Percentiles rank a stretch among this genome's conserved stretches.
Evolutionary conservation across 2,797 vertebrate genomes (phyloP).

Genomic region (Pangasius krempfi): DNA sequence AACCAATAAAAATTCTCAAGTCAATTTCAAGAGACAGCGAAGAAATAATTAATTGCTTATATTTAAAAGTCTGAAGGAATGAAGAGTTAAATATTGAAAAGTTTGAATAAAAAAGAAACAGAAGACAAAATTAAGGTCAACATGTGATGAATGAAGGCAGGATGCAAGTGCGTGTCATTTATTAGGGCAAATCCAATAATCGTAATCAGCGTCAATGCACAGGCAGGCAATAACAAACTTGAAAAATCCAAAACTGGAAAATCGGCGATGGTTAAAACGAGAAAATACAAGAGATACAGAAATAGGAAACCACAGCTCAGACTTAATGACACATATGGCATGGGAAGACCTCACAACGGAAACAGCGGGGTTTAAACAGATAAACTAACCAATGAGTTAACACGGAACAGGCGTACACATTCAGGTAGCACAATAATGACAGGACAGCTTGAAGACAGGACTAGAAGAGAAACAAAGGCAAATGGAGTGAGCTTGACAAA

Average conservation of each 20-base stretch:
- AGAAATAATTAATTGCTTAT: background rate
- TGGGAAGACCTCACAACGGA: background rate
- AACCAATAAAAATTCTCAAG: background rate
- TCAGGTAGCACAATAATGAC: background rate
- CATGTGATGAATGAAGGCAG: background rate
- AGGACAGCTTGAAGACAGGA: background rate
- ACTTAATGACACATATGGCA: background rate
- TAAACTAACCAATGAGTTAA: background rate
- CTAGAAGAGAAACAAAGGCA: background rate
- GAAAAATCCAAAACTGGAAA: background rate
- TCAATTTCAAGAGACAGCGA: background rate
- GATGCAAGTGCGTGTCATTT: background rate
- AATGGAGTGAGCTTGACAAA: background rate
- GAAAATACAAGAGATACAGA: background rate
- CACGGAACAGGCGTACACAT: background rate
- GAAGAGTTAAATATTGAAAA: background rate
- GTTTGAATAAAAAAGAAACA: background rate
- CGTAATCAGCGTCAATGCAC: background rate
- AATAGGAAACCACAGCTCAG: background rate
- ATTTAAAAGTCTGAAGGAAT: background rate
- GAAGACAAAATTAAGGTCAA: background rate
- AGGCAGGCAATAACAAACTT: background rate
- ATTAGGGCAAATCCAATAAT: background rate
- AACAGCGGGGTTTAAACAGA: background rate
- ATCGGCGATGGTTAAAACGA: background rate